A percentile compares a stretch with the other conserved stretches of the same genome.
phyloP scores from a whole-genome alignment of 2,888 invertebrate genomes.

The Drosophila planitibia region DNA sequence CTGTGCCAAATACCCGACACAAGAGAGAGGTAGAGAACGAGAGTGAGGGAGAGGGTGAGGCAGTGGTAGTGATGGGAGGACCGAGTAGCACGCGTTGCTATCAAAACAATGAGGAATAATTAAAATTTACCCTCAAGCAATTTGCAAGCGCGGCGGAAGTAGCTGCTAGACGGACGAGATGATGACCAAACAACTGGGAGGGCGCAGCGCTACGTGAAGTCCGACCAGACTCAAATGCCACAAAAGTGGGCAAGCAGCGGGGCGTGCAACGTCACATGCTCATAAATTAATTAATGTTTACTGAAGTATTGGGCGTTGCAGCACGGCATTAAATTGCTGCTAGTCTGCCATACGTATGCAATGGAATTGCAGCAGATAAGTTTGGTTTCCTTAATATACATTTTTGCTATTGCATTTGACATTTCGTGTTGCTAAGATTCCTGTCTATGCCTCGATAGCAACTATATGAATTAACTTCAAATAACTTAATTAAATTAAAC shows the following conservation, averaged over 20 bases:
- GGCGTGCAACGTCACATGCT: constrained; percentile 60
- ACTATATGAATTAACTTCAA: background rate
- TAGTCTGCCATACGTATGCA: constrained; percentile 27
- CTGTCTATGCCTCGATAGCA: background rate
- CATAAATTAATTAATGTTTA: constrained; percentile 78
- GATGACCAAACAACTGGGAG: constrained; percentile 28
- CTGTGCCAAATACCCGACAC: constrained; percentile 13
- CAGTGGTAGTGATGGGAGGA: background rate
- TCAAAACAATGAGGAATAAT: constrained; percentile 82
- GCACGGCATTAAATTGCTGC: constrained; percentile 52
- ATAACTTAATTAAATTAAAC: background rate
- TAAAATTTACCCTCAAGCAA: constrained; percentile 82
- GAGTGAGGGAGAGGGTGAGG: constrained; percentile 9
- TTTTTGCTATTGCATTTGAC: background rate
- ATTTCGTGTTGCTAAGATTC: background rate
- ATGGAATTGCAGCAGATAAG: constrained; percentile 9
- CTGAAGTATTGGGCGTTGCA: constrained; percentile 64
- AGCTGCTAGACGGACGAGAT: constrained; percentile 39
- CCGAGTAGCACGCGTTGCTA: constrained; percentile 62
- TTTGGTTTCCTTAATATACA: constrained; percentile 8
- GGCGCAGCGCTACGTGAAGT: constrained; percentile 21
- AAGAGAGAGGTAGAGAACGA: background rate
- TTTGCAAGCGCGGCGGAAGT: constrained; percentile 72
- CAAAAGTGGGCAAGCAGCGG: constrained; percentile 4
- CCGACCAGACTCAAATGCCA: constrained; percentile 7